Evolutionary conservation across 2,888 invertebrate genomes (phyloP).

Genomic region (Andricus quercusramuli): DNA sequence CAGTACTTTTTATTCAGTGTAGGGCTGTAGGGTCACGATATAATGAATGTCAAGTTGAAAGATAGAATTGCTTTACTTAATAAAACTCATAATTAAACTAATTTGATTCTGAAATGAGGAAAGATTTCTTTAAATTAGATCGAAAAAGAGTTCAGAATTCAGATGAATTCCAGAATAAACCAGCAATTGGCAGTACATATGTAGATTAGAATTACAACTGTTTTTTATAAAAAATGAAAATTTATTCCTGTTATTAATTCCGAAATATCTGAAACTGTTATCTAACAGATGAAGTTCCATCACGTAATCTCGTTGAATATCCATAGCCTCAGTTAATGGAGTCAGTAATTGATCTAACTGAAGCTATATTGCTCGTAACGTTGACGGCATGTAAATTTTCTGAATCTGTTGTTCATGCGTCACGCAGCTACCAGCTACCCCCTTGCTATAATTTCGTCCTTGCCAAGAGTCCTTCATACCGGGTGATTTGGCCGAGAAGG

Average conservation of each 20-base stretch:
- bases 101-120: no score
- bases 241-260: not conserved
- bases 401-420: not conserved
- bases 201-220: no score
- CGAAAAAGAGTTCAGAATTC: no score
- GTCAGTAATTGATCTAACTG: constrained; percentile 24
- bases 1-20: no score
- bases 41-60: no score
- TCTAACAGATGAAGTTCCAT: not conserved
- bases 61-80: no score
- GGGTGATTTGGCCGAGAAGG: not conserved
- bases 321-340: not conserved
- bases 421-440: not conserved
- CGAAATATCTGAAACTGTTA: not conserved
- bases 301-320: constrained; percentile 7
- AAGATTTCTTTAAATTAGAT: no score
- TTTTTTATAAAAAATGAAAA: not conserved
- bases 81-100: no score
- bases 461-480: not conserved
- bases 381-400: constrained; percentile 4
- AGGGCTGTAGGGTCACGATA: no score
- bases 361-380: constrained; percentile 18
- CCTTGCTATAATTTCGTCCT: constrained; percentile 8
- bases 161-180: no score
- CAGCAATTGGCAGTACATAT: no score